A percentile compares a stretch with the other conserved stretches of the same genome.
These are phyloP conservation scores for Triplophysa yarkandensis DNA, from an alignment of 2,797 vertebrate genomes.

Conservation along the genomic window DNA sequence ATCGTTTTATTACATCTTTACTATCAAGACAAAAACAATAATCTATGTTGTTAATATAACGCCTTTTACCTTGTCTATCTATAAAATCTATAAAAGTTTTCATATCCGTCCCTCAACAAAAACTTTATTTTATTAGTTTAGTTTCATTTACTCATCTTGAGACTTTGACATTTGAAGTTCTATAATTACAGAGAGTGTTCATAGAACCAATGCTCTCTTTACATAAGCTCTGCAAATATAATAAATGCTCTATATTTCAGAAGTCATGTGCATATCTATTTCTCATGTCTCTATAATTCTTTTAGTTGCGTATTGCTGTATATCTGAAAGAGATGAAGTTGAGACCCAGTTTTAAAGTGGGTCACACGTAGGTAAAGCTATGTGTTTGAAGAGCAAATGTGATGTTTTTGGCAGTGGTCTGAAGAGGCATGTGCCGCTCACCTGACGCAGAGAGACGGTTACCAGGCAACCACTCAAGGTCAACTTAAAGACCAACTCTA, in stretches of 20 bases:
- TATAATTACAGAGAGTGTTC: not conserved
- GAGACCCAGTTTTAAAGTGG: not conserved
- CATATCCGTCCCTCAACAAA: not conserved
- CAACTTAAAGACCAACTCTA: slow-evolving; percentile 98
- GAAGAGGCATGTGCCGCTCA: slow-evolving; percentile 93
- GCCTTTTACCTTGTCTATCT: too few species aligned
- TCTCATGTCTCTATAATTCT: not conserved
- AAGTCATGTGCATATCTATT: not conserved
- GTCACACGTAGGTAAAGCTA: not conserved
- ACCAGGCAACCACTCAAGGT: slow-evolving; percentile 91
- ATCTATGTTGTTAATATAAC: too few species aligned
- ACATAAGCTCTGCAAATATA: not conserved
- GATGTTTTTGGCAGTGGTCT: slow-evolving; percentile 82
- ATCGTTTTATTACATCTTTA: too few species aligned
- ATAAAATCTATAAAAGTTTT: not conserved
- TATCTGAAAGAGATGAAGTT: not conserved
- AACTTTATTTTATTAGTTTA: not conserved
- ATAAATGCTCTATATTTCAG: not conserved
- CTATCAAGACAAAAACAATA: too few species aligned
- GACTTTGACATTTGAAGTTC: not conserved
- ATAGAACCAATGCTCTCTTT: not conserved
- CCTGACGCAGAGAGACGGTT: slow-evolving; percentile 93
- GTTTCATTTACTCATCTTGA: not conserved
- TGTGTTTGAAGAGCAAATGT: not conserved
- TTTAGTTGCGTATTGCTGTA: not conserved